Evolutionary conservation across 2,797 vertebrate genomes (phyloP), one percentile per base, ranked within the genome.

Genomic region (Adelosebastes latens): DNA sequence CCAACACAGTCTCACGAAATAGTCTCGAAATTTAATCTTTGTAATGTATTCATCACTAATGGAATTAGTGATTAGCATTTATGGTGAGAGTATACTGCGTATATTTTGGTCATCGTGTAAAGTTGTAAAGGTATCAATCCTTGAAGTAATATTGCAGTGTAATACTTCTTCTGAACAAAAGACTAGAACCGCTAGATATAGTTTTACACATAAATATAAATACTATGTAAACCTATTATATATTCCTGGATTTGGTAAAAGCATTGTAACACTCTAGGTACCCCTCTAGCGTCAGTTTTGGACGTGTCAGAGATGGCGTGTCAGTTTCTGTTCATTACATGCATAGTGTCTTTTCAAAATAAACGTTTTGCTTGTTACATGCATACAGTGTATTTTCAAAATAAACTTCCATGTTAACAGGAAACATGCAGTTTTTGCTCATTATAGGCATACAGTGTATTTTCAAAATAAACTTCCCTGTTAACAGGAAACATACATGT

Each of bases 31-130:
- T 46, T 0, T 42, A 42, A 42, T 42, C 39, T 42, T 42, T 42
- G 39, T 62, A 52, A 32, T 55, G 6, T 64, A 34, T 86, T 79
- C 62, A 46, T 82, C 24, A 62, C 46, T 16, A 18, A 56, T 53
- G 29, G 25, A 42, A 70, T 49, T 18, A 42, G 29, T 53, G 32
- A 32, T 71, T 56, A 32, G 58, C 34, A 79, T 71, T 24, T 27
- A 67, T 72, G 49, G 32, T 34, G 25, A 75, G 53, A 14, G n/a
- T 32, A 31, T 53, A 34, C 6, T 29, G 4, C 11, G 3, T 65
- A 20, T 70, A 61, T 66, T 32, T 39, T 61, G 29, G 16, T 22
- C 22, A 56, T 70, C 20, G 16, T 46, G 5, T 53, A 7, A 31
- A 56, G 32, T 24, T 68, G 20, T 70, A 4, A 18, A 8, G 10